Percentiles rank a stretch among this genome's conserved stretches.
Conservation (phyloP, 2,113 vertebrate genomes). For the Nothobranchius furzeri region DNA sequence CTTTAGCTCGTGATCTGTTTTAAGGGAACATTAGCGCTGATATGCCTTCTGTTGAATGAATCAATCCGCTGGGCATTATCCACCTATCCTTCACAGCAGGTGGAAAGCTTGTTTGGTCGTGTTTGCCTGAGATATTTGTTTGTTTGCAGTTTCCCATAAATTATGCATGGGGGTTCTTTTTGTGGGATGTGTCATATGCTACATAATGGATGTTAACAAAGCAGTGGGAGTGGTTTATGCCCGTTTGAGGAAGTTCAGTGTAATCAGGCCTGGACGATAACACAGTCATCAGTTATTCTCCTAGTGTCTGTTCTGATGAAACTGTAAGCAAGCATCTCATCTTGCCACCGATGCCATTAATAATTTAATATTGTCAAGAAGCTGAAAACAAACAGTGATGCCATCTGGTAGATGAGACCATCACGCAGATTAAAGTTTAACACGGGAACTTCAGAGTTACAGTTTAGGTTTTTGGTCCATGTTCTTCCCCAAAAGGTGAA, state of each 20-base stretch:
- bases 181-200: constrained; percentile 83
- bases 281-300: constrained; percentile 64
- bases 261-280: constrained; percentile 77
- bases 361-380: constrained; percentile 75
- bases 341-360: constrained; percentile 72
- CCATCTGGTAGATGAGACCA: constrained; percentile 74
- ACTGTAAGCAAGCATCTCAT: constrained; percentile 63
- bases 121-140: constrained; percentile 74
- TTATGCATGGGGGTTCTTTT: constrained; percentile 85
- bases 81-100: constrained; percentile 71
- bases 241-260: constrained; percentile 76
- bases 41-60: constrained; percentile 38
- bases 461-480: constrained; percentile 8
- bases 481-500: constrained; percentile 3
- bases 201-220: constrained; percentile 85
- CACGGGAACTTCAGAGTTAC: constrained; percentile 29
- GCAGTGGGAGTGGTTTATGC: constrained; percentile 78
- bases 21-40: constrained; percentile 54
- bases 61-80: constrained; percentile 50
- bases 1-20: constrained; percentile 52
- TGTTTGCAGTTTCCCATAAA: constrained; percentile 79
- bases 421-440: constrained; percentile 63
- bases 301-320: constrained; percentile 70
- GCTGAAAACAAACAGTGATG: constrained; percentile 67
- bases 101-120: constrained; percentile 57